These are phyloP conservation scores for Oncorhynchus tshawytscha DNA, from an alignment of 2,113 vertebrate species.

Conservation along the genomic window DNA sequence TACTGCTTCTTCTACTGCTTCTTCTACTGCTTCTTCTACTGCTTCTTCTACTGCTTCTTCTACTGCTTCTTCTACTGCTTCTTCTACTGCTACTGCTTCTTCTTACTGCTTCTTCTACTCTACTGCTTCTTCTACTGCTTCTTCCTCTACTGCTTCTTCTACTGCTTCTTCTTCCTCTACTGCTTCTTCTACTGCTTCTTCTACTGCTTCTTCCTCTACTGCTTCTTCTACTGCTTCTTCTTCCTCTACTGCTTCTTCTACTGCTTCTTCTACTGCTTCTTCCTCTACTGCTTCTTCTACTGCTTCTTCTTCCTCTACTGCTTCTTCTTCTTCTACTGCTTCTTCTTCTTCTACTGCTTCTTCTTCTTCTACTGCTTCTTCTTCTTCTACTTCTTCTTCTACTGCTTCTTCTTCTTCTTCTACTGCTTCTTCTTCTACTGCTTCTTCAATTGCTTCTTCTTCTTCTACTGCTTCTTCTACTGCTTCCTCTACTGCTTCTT, in stretches of 20 bases:
- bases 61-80: rapidly evolving
- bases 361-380: no score
- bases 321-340: rapidly evolving
- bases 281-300: no score
- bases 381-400: no score
- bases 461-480: rapidly evolving
- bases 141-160: no score
- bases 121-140: rapidly evolving
- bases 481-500: rapidly evolving
- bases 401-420: rapidly evolving
- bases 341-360: rapidly evolving
- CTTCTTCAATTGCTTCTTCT: rapidly evolving
- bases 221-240: no score
- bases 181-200: no score
- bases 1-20: no score
- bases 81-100: no score
- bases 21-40: rapidly evolving
- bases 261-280: rapidly evolving
- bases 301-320: no score
- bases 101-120: rapidly evolving
- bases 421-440: rapidly evolving
- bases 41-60: rapidly evolving
- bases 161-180: no score
- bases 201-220: rapidly evolving
- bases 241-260: rapidly evolving